Evolutionary conservation across 2,888 invertebrate genomes (phyloP).

Genomic region (Mimumesa dahlbomi): DNA sequence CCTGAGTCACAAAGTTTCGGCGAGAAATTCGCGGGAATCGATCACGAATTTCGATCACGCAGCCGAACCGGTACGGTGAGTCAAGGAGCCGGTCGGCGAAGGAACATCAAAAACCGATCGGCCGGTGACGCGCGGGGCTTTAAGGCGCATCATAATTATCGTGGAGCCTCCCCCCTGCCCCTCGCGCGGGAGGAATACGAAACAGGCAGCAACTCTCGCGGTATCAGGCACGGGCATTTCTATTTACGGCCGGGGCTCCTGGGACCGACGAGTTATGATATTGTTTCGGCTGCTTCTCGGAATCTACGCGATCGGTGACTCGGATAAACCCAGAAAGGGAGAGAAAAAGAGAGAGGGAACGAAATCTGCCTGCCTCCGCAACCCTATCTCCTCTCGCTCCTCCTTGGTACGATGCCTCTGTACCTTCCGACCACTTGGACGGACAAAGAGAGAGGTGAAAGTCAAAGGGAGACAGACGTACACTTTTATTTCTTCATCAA

Average conservation of each 20-base stretch:
- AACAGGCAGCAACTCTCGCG: constrained; percentile 53
- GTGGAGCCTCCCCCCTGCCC: constrained; percentile 48
- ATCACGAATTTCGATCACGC: constrained; percentile 68
- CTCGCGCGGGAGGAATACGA: constrained; percentile 63
- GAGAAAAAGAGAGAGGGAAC: constrained; percentile 38
- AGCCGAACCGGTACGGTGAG: constrained; percentile 30
- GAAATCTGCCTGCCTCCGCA: constrained; percentile 49
- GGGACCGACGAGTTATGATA: constrained; percentile 79
- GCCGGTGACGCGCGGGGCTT: constrained; percentile 62
- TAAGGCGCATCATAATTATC: constrained; percentile 76
- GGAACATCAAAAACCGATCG: constrained; percentile 74
- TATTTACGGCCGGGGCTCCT: constrained; percentile 77
- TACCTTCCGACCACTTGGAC: constrained; percentile 45
- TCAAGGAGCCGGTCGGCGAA: constrained; percentile 19
- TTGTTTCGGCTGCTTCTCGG: constrained; percentile 78
- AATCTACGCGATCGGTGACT: constrained; percentile 79
- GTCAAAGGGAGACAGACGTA: constrained; percentile 35
- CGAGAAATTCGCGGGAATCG: constrained; percentile 23
- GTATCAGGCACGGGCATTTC: constrained; percentile 73
- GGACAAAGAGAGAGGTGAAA: constrained; percentile 31
- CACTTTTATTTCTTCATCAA: constrained; percentile 77
- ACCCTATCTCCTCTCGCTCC: constrained; percentile 42
- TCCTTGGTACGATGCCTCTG: constrained; percentile 27
- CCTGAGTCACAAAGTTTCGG: not conserved
- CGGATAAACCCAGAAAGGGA: constrained; percentile 75